Percentiles rank a stretch among this genome's conserved stretches.
Evolutionary conservation across 2,888 invertebrate genomes (phyloP).

Genomic region (Sicus ferrugineus): DNA sequence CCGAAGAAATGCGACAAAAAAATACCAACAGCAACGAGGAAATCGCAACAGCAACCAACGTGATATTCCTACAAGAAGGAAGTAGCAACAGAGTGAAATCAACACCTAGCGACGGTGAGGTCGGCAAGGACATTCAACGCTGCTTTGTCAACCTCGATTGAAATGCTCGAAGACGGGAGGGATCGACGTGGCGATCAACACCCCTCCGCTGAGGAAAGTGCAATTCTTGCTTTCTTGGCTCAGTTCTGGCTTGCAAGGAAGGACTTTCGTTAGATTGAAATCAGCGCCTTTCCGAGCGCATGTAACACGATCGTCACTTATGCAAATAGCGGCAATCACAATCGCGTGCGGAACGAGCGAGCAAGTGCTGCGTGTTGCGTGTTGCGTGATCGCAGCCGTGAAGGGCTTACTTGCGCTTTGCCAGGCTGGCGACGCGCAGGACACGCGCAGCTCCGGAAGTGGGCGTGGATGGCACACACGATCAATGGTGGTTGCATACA

Average conservation of each 20-base stretch:
- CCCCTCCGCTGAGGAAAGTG: neutral
- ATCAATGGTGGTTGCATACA: neutral
- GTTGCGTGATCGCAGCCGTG: neutral
- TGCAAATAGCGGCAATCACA: conserved; percentile 19
- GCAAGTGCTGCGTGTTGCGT: conserved; percentile 19
- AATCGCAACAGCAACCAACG: conserved; percentile 16
- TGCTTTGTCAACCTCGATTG: conserved; percentile 3
- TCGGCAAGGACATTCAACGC: conserved; percentile 20
- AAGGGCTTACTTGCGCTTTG: neutral
- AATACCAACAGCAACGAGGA: conserved; percentile 20
- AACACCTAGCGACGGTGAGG: conserved; percentile 18
- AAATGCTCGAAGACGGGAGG: neutral
- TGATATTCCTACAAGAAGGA: neutral
- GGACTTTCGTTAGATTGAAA: neutral
- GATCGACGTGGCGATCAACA: neutral
- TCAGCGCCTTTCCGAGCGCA: neutral
- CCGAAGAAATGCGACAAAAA: neutral
- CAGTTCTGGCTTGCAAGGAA: neutral
- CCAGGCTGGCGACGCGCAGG: conserved; percentile 28
- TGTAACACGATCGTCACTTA: conserved; percentile 25
- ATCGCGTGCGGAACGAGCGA: neutral
- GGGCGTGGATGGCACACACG: conserved; percentile 33
- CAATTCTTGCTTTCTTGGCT: conserved; percentile 14
- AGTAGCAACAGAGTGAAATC: conserved; percentile 22
- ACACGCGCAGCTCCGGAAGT: conserved; percentile 45